Percentiles rank a stretch among this genome's conserved stretches.
phyloP scores from a whole-genome alignment of 2,888 invertebrate genomes.

The Myopa tessellatipennis region DNA sequence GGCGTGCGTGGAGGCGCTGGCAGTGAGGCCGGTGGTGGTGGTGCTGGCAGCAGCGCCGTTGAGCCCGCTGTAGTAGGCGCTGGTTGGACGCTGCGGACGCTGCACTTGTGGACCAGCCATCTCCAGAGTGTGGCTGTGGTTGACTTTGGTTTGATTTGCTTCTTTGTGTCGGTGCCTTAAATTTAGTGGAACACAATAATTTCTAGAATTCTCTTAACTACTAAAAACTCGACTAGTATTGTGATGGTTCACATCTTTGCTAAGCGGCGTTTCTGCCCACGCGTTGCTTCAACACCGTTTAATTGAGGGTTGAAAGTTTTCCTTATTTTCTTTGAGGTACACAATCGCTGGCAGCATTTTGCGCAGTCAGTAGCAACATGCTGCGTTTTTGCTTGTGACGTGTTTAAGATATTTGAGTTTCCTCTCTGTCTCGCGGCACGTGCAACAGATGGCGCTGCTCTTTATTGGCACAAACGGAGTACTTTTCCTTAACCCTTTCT shows the following conservation, averaged over 20 bases:
- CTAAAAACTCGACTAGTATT: slow-evolving; percentile 17
- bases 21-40: slow-evolving; percentile 29
- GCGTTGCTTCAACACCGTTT: background rate
- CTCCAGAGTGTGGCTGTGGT: background rate
- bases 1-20: slow-evolving; percentile 59
- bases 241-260: slow-evolving; percentile 25
- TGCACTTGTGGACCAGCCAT: slow-evolving; percentile 68
- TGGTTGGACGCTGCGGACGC: slow-evolving; percentile 67
- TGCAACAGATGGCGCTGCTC: background rate
- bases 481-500: background rate
- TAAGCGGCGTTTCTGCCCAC: background rate
- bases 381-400: background rate
- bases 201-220: background rate
- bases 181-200: slow-evolving; percentile 48
- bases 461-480: slow-evolving; percentile 21
- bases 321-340: slow-evolving; percentile 17
- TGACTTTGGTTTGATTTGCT: background rate
- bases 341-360: slow-evolving; percentile 3
- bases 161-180: slow-evolving; percentile 14
- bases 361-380: slow-evolving; percentile 4
- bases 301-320: slow-evolving; percentile 18
- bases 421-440: no score
- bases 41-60: slow-evolving; percentile 54
- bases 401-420: no score
- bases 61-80: slow-evolving; percentile 61